Conservation (phyloP, 2,888 invertebrate species). For the Caenorhabditis panamensis region DNA sequence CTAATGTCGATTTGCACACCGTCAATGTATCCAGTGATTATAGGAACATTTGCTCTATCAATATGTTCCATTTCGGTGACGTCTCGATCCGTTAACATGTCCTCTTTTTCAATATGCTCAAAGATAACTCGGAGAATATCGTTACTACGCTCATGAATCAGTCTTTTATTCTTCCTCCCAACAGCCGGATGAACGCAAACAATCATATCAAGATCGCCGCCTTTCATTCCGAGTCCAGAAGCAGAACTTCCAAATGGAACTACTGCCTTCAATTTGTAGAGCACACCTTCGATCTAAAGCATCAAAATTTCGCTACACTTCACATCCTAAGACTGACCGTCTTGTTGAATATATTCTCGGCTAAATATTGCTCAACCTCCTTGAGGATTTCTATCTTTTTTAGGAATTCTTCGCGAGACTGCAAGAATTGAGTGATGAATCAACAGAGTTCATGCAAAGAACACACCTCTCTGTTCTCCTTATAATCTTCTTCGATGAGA, state of each 20-base stretch:
- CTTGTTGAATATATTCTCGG: conserved; percentile 5
- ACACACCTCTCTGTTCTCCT: conserved; percentile 20
- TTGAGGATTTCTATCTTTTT: conserved; percentile 19
- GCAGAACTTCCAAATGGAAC: conserved; percentile 41
- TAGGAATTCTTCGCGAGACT: conserved; percentile 9
- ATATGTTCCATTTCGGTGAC: conserved; percentile 10
- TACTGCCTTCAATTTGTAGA: conserved; percentile 17
- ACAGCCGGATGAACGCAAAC: conserved; percentile 22
- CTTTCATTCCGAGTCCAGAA: conserved; percentile 25
- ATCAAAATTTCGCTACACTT: too few relatives aligned
- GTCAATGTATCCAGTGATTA: conserved; percentile 22
- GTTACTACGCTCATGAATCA: background rate
- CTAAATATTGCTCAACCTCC: conserved; percentile 18
- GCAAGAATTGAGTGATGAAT: too few relatives aligned
- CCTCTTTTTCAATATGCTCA: background rate
- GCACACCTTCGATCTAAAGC: background rate
- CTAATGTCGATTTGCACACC: conserved; percentile 21
- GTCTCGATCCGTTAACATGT: background rate
- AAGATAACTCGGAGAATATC: conserved; percentile 3
- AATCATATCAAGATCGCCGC: conserved; percentile 27
- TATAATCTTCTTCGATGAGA: conserved; percentile 18
- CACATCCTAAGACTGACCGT: background rate
- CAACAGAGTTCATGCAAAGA: too few relatives aligned
- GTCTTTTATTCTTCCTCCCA: background rate
- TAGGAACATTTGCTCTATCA: conserved; percentile 18